phyloP scores from a whole-genome alignment of 2,888 invertebrate species.

The Geotrupes spiniger region DNA sequence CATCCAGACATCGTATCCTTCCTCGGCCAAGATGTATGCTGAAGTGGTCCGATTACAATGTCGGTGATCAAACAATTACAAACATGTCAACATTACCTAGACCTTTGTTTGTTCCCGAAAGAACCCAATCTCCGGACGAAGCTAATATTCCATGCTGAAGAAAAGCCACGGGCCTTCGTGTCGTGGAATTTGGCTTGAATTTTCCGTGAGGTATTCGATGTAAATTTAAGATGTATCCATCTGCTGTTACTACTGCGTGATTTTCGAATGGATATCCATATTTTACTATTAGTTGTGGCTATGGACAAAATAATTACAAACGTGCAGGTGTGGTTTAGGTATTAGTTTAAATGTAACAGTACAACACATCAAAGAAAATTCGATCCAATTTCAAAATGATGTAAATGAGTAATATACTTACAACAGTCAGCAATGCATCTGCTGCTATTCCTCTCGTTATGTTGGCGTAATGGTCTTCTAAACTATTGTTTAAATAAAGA shows the following conservation, averaged over 20 bases:
- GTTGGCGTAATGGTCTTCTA: too few species aligned
- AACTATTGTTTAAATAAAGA: too few species aligned
- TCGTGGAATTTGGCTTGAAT: constrained; percentile 27
- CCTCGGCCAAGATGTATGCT: constrained; percentile 53
- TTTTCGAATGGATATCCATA: constrained; percentile 63
- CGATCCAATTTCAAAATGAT: too few species aligned
- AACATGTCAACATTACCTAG: constrained; percentile 38
- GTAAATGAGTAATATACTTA: too few species aligned
- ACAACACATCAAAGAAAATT: too few species aligned
- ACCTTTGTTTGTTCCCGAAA: constrained; percentile 50
- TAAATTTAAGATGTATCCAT: constrained; percentile 57
- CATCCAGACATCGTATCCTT: constrained; percentile 55
- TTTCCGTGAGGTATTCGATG: constrained; percentile 56
- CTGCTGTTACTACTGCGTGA: constrained; percentile 44
- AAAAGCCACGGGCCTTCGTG: constrained; percentile 43
- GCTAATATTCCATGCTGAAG: constrained; percentile 57
- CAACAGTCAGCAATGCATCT: too few species aligned
- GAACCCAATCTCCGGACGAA: constrained; percentile 54
- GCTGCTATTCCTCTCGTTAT: too few species aligned
- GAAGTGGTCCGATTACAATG: background rate
- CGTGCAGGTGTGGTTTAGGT: too few species aligned
- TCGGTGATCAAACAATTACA: too few species aligned
- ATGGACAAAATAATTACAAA: too few species aligned
- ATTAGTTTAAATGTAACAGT: too few species aligned
- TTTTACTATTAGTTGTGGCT: constrained; percentile 2